Evolutionary conservation across 2,888 invertebrate genomes (phyloP), one percentile per base, ranked within the genome.

Genomic region (Drosophila eohydei): DNA sequence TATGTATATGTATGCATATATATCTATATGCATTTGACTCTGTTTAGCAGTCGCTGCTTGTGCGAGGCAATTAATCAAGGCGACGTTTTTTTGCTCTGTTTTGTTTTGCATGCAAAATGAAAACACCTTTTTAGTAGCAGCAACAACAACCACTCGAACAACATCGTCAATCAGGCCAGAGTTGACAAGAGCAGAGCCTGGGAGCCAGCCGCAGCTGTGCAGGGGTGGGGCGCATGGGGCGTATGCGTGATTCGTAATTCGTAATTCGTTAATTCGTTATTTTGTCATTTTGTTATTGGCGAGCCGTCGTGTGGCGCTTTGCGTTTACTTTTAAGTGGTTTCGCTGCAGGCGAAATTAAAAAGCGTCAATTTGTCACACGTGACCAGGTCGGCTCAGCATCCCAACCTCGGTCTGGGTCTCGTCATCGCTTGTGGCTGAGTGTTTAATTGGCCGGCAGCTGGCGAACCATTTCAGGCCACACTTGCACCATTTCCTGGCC

Each of bases 341-440:
- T 14, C 16, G 41, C 32, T 68, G 78, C 81, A 64, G 79, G 85
- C 78, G 72, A 78, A 91, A 90, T 91, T 90, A 91, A 91, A 91
- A 90, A 91, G 91, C 91, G 90, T 91, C 91, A 91, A 91, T 91
- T 91, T 91, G 91, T 91, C 91, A 91, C 90, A 90, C 88, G 62
- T 78, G 80, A 78, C 75, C 85, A 78, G 63, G 32, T 48, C 63
- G 46, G 64, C 58, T 61, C 62, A 32, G 21, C 26, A 6, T 56
- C 16, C 43, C 56, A 62, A 57, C 58, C 34, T 61, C 61, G 36
- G 30, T 48, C 50, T 14, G 30, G 41, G 34, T 52, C 54, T 28
- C 65, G 89, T 83, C 81, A 83, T 77, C 75, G 75, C 70, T 79
- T 74, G 83, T 70, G 87, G 77, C 55, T 62, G 71, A 74, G 73